Base-by-base conservation (phyloP, 1,140 invertebrate genomes). In the Drosophila sucinea region DNA sequence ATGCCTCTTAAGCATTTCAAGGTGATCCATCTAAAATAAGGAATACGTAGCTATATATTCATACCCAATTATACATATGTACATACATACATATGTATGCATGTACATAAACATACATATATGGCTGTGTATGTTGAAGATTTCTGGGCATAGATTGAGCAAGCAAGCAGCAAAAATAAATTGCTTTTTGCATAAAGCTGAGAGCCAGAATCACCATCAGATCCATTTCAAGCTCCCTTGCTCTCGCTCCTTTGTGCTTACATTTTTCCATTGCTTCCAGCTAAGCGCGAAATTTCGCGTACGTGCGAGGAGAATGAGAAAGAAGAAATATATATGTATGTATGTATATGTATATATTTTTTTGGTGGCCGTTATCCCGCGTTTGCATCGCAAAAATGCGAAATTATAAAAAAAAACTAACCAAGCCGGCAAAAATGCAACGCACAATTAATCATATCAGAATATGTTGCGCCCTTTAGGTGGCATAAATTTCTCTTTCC, bases 381-480 rank as follows among this genome's bases (percentile, higher is more conserved):
- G 67, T 83, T 64, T 71, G 75, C 47, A 83, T 83, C 76, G 62
- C 79, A 27, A 35, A 47, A 38, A 61, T 44, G 58, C 55, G 10
- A 68, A 35, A 60, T 35, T 44, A 66, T 35, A 30, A 38, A 41
- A 54, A 38, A 11, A 27, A 10, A 62, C 58, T 41, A 54, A 67
- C n/a, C 23, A 33, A 44, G 30, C 23, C 41, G 57, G 44, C 56
- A 41, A 60, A 67, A 73, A 78, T 73, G 70, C 81, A 64, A 81
- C 70, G 74, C 60, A 72, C 73, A 85, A 85, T 78, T 85, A 85
- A 85, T 85, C 81, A 81, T 85, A 85, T 85, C 78, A 68, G 70
- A 73, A 84, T 80, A 85, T 84, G 80, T 73, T 73, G 70, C 81
- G 80, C 80, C 80, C 80, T 83, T 51, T 84, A 71, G 66, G 75